Evolutionary conservation across 92 coral and sea anemone genomes (phyloP).

Genomic region (Desmophyllum pertusum): DNA sequence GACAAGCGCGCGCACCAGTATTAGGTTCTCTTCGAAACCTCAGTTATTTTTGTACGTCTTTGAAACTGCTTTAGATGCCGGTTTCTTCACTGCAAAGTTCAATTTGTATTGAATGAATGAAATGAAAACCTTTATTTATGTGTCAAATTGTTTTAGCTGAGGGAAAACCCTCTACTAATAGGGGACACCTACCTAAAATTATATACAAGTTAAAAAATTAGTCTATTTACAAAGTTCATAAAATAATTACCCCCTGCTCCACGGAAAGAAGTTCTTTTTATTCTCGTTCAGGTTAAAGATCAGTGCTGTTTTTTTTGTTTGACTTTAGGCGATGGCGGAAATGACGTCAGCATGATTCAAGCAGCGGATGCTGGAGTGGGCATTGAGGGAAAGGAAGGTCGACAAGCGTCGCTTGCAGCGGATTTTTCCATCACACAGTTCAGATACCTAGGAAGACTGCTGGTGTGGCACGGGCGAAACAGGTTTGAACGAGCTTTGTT

Average conservation of each 20-base stretch:
- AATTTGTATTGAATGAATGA: no score
- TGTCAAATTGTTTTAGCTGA: no score
- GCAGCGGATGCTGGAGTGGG: conserved; percentile 99
- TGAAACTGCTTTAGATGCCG: no score
- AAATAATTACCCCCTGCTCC: not conserved
- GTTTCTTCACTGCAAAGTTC: no score
- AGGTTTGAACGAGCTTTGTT: conserved; percentile 54
- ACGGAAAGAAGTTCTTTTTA: not conserved
- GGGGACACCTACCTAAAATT: no score
- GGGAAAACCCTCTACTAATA: no score
- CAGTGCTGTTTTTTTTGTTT: not conserved
- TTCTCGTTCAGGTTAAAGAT: not conserved
- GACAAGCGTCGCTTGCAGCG: conserved; percentile 98
- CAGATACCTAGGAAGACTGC: conserved; percentile 82
- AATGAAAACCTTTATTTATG: no score
- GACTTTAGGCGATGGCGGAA: conserved; percentile 93
- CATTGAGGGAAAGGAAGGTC: conserved; percentile 99
- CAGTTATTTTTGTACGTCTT: no score
- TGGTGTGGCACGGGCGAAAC: conserved; percentile 99
- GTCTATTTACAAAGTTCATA: no score
- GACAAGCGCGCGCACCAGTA: no score
- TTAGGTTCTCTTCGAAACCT: no score
- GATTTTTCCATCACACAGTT: conserved; percentile 98
- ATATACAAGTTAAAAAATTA: no score
- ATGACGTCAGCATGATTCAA: conserved; percentile 99